These are phyloP conservation scores for Phyllotis vaccarum DNA, from an alignment of 2,797 vertebrate species.

Conservation along the genomic window DNA sequence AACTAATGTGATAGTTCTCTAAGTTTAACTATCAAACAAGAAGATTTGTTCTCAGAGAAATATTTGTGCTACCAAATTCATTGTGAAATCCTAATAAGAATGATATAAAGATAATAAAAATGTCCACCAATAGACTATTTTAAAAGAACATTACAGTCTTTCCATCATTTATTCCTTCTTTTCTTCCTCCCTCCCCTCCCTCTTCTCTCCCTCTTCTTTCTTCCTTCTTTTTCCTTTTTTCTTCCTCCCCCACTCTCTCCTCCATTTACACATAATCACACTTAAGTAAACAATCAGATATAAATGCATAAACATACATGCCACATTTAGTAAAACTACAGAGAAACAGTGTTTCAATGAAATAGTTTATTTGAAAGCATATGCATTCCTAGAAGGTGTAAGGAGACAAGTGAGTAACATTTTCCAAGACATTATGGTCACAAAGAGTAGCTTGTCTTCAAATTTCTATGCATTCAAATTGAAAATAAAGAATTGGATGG, in stretches of 20 bases:
- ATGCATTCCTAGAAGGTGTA: background rate
- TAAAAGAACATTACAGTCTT: fast-evolving
- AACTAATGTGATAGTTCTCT: background rate
- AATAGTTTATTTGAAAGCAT: background rate
- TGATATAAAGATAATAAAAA: background rate
- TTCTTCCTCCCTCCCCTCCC: too few species aligned
- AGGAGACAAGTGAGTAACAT: background rate
- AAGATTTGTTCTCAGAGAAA: background rate
- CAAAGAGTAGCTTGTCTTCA: background rate
- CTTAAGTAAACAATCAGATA: background rate
- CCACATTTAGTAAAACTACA: background rate
- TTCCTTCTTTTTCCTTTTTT: too few species aligned
- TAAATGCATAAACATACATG: background rate
- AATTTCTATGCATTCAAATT: background rate
- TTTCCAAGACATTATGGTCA: background rate
- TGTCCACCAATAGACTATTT: background rate
- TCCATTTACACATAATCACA: background rate
- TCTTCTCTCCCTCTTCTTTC: too few species aligned
- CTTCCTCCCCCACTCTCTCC: background rate
- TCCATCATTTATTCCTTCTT: background rate
- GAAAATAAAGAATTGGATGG: background rate
- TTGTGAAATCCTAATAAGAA: background rate
- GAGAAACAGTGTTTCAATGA: background rate
- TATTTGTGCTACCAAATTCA: background rate
- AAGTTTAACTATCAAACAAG: background rate